Evolutionary conservation across 2,113 vertebrate genomes (phyloP).

Genomic region (Pao palembangensis): DNA sequence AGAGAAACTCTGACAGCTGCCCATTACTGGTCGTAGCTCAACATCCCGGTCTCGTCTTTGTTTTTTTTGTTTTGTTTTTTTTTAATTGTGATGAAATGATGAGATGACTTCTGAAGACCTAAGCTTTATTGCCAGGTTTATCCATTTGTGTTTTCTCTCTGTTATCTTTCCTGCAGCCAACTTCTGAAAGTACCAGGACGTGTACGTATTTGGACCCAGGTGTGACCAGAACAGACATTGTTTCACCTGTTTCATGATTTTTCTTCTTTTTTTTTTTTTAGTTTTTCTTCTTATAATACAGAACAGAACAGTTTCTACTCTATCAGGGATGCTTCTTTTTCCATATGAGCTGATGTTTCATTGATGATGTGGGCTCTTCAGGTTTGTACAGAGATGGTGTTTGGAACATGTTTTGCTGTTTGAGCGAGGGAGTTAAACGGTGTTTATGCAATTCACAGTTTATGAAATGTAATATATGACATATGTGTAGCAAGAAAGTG

Average conservation of each 20-base stretch:
- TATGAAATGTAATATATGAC: slow-evolving; percentile 48
- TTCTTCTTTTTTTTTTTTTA: slow-evolving; percentile 26
- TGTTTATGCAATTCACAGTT: slow-evolving; percentile 74
- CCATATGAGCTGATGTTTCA: slow-evolving; percentile 39
- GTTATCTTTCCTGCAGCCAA: no score
- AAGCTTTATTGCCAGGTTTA: no score
- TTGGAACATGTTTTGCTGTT: slow-evolving; percentile 27
- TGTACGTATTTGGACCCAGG: slow-evolving; percentile 17
- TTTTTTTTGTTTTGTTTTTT: no score
- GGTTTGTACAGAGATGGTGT: slow-evolving; percentile 60
- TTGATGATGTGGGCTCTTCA: slow-evolving; percentile 40
- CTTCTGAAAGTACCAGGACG: no score
- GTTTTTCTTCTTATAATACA: slow-evolving; percentile 5
- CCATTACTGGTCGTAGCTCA: no score
- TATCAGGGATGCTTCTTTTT: slow-evolving; percentile 60
- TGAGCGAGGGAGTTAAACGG: slow-evolving; percentile 43
- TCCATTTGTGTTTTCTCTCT: no score
- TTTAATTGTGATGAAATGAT: no score
- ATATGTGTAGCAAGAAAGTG: slow-evolving; percentile 59
- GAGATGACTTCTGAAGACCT: no score
- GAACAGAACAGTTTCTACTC: slow-evolving; percentile 45
- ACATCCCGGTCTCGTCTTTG: no score
- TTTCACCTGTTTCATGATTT: slow-evolving; percentile 19
- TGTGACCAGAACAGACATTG: slow-evolving; percentile 8
- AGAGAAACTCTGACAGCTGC: no score